Evolutionary conservation across 2,113 vertebrate genomes (phyloP), one percentile per base, ranked within the genome.

Genomic region (Chaetodon auriga): DNA sequence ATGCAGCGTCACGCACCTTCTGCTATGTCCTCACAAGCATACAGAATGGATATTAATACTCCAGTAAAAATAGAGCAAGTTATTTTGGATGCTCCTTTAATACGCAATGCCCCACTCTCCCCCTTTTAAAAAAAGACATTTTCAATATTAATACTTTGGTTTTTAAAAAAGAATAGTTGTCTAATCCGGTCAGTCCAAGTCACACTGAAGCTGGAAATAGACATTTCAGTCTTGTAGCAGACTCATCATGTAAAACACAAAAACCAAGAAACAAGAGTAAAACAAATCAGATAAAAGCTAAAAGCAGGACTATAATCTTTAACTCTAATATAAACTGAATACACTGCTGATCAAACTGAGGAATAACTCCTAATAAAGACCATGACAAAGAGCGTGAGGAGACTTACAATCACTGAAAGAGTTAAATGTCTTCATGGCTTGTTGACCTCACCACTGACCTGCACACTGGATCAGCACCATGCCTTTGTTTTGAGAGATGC

Each of bases 31-130:
- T 41, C 55, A 38, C 21, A 55, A 23, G 14, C 25, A n/a, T 68
- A 49, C 36, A 64, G 46, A 21, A 60, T 16, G n/a, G 6, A n/a
- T 85, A 63, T 72, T 41, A 83, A 90, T 86, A 88, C 51, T 55
- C 6, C 3, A 2, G 4, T 41, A 75, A 89, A 85, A 85, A 84
- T 88, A 87, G 19, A 1, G 8, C 6, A 69, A 38, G 64, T 79
- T 83, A 82, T 89, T 81, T 64, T 78, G 6, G 18, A 84, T 5
- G 16, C 2, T 38, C 6, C 18, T 41, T 2, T 74, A 60, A 63
- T 78, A 60, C 14, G 2, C 55, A 63, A 12, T 15, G 2, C 14
- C 2, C 66, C 51, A 21, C 11, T 11, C 45, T 38, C 11, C 11
- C 70, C 2, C 38, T 75, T 71, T 54, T 21, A 71, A 49, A 30